Conservation (phyloP, 2,888 invertebrate species). For the Ypsolopha sequella region DNA sequence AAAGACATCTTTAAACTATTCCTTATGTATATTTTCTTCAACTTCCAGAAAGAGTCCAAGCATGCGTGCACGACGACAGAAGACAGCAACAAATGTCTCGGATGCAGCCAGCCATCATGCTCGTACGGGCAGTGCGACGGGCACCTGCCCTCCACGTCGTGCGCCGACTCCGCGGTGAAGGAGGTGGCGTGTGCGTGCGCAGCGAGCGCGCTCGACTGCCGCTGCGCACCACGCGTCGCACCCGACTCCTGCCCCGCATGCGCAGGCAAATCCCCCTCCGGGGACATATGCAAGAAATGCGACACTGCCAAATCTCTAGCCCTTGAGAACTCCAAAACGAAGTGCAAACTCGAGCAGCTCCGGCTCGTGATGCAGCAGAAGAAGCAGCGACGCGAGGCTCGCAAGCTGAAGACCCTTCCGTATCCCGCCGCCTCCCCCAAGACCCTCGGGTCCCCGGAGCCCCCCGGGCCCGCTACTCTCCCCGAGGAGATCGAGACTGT, state of each 20-base stretch:
- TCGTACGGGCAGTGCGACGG: constrained; percentile 51
- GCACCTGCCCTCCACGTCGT: constrained; percentile 21
- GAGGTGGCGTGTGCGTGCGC: constrained; percentile 22
- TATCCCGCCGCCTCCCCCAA: constrained; percentile 72
- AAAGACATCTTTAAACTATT: background rate
- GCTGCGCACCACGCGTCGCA: constrained; percentile 22
- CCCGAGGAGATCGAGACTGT: constrained; percentile 74
- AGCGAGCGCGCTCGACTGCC: constrained; percentile 27
- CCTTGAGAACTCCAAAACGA: constrained; percentile 82
- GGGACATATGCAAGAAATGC: constrained; percentile 56
- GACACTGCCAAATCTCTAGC: constrained; percentile 65
- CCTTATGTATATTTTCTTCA: constrained; percentile 3
- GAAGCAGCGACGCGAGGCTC: constrained; percentile 84
- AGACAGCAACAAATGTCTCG: constrained; percentile 35
- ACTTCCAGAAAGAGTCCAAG: constrained; percentile 50
- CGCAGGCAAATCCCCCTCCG: constrained; percentile 18
- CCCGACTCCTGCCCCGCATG: constrained; percentile 30
- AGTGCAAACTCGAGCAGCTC: constrained; percentile 88
- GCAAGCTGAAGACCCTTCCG: constrained; percentile 77
- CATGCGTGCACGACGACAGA: constrained; percentile 31
- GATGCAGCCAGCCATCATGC: constrained; percentile 38
- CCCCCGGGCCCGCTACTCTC: constrained; percentile 91
- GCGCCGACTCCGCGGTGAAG: constrained; percentile 17
- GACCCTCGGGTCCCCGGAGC: constrained; percentile 91
- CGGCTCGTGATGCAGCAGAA: constrained; percentile 92